Base-by-base conservation (phyloP, 2,888 invertebrate species). In the Ptychoptera albimana region DNA sequence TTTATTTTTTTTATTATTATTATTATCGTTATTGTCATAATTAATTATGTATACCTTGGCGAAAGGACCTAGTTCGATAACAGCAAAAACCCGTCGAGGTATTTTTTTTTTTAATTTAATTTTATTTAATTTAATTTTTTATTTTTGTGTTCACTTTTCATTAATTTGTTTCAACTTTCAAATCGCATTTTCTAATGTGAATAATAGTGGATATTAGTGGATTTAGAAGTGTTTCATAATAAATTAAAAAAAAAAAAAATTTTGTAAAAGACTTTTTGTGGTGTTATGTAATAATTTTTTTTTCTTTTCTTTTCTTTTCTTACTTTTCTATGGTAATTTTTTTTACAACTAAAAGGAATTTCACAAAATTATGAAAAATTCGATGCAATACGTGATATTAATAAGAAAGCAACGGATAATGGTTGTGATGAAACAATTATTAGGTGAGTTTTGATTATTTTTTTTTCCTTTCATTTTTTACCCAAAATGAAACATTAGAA, bases 61-160 rank as follows among this genome's bases (percentile, higher is more conserved):
- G 50, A 86, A 85, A 68, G 84, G 85, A 50, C 85, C 86, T 50
- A 87, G 84, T 68, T 86, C 86, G 71, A 82, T 87, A 63, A 84
- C 84, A 56, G 82, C 86, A 50, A 86, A 87, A 73, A 82, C 86
- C 52, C 73, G 85, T 57, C 73, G 87, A 73, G 82, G 86, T 82
- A 60, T 64, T 32, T 32, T 32, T 32, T 32, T 55, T 52, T 42
- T 45, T 30, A 45, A 41, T 32, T 3, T 32, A 11, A 32, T 11
- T 2, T 32, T 32, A 11, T 32, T 35, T 30, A 45, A 41, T 32
- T 9, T 32, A 11, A 7, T 7, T n/a, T 32, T 32, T 32, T 32
- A n/a, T n/a, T n/a, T n/a, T n/a, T n/a, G n/a, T n/a, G n/a, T n/a
- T n/a, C n/a, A n/a, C n/a, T n/a, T 35, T 35, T 39, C 42, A 45